Percentiles rank a stretch among this genome's conserved stretches.
These are phyloP conservation scores for Athetis lepigone DNA, from an alignment of 2,888 invertebrate genomes.

Conservation along the genomic window DNA sequence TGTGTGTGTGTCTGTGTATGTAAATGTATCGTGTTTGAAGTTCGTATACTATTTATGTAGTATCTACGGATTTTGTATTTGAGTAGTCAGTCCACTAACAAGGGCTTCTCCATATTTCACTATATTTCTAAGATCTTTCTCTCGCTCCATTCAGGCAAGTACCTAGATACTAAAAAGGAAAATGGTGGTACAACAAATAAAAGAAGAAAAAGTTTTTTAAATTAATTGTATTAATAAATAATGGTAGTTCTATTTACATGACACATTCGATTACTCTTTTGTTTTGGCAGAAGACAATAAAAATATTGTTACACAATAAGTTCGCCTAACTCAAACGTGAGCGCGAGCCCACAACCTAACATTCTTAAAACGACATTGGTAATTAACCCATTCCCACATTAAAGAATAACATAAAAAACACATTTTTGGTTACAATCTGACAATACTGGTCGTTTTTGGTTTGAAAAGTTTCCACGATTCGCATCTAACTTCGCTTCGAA, in stretches of 20 bases:
- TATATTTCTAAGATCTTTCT: too few relatives aligned
- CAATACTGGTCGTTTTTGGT: conserved; percentile 89
- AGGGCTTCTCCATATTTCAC: too few relatives aligned
- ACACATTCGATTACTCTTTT: conserved; percentile 90
- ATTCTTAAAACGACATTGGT: conserved; percentile 78
- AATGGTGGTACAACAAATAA: conserved; percentile 64
- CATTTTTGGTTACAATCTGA: conserved; percentile 84
- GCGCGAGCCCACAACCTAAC: conserved; percentile 64
- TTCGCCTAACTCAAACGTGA: conserved; percentile 73
- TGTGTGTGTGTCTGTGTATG: too few relatives aligned
- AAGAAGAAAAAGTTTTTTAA: conserved; percentile 77
- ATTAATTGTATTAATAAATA: conserved; percentile 91
- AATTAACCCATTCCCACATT: conserved; percentile 75
- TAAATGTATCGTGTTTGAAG: too few relatives aligned
- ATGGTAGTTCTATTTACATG: conserved; percentile 91
- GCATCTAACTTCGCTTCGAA: conserved; percentile 53
- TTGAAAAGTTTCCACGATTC: conserved; percentile 59
- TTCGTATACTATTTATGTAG: too few relatives aligned
- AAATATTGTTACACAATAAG: conserved; percentile 87
- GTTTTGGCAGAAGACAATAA: conserved; percentile 91
- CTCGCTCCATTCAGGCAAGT: too few relatives aligned
- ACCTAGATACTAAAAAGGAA: conserved; percentile 11
- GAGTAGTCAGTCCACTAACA: too few relatives aligned
- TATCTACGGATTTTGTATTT: too few relatives aligned
- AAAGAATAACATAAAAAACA: conserved; percentile 70